These are phyloP conservation scores for Drosophila insularis DNA, from an alignment of 1,140 invertebrate species.

Conservation along the genomic window DNA sequence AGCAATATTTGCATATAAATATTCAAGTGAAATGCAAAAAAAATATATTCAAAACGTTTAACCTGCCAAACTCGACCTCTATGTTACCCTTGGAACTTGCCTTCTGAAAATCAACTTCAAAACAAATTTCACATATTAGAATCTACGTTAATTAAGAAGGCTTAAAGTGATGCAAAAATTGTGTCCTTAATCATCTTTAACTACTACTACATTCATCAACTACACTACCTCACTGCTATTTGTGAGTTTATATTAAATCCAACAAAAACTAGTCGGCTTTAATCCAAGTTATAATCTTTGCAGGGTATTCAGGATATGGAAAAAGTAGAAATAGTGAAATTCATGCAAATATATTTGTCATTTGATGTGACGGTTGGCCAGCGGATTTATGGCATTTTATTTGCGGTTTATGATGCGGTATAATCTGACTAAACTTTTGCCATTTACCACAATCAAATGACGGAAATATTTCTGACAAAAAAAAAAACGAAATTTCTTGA, in stretches of 20 bases:
- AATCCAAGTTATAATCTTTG: no score
- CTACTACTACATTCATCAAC: no score
- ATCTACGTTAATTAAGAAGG: no score
- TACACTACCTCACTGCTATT: no score
- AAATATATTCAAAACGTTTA: conserved; percentile 64
- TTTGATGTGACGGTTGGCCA: neutral
- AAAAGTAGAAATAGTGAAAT: neutral
- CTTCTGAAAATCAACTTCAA: no score
- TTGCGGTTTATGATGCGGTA: neutral
- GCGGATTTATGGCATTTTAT: neutral
- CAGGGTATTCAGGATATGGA: neutral
- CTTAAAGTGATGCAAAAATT: no score
- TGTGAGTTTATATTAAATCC: no score
- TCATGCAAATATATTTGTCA: neutral
- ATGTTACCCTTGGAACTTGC: neutral
- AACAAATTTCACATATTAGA: no score
- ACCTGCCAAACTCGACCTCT: neutral
- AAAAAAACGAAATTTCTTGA: neutral
- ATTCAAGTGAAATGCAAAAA: conserved; percentile 62
- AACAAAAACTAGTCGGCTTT: no score
- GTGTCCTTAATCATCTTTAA: no score
- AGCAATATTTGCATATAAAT: conserved; percentile 70
- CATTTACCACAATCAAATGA: neutral
- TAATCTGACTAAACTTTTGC: neutral
- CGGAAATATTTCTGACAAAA: neutral